A percentile compares a stretch with the other conserved stretches of the same genome.
Conservation (phyloP, 2,888 invertebrate genomes). For the Pseudococcus viburni region DNA sequence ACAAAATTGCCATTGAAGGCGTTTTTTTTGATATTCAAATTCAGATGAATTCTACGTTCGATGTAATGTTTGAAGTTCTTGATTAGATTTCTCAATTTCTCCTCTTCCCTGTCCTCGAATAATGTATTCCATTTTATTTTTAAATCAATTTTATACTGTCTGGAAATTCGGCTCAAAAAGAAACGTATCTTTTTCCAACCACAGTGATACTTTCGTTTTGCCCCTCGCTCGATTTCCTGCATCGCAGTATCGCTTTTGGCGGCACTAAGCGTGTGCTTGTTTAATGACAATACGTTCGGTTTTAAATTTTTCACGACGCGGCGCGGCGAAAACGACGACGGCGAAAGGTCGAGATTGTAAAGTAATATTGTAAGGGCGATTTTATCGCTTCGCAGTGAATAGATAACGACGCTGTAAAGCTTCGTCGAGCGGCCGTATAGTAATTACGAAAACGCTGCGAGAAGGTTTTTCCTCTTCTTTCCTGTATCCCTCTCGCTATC, state of each 20-base stretch:
- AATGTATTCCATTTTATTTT: too few species aligned
- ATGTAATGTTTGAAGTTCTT: too few species aligned
- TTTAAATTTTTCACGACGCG: neutral
- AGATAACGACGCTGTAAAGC: conserved; percentile 38
- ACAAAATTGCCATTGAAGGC: too few species aligned
- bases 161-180: too few species aligned
- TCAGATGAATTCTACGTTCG: too few species aligned
- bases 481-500: neutral
- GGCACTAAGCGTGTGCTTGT: neutral
- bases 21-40: too few species aligned
- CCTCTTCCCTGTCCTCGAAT: too few species aligned
- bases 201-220: too few species aligned
- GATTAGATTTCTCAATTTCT: too few species aligned
- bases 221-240: neutral
- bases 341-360: conserved; percentile 30
- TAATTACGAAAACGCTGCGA: neutral
- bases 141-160: too few species aligned
- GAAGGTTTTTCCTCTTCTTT: neutral
- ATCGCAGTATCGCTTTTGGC: neutral
- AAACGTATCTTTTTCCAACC: neutral
- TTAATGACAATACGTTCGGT: conserved; percentile 21
- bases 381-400: conserved; percentile 28
- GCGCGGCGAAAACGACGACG: conserved; percentile 17
- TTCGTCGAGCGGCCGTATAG: conserved; percentile 15
- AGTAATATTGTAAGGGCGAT: conserved; percentile 33